These are phyloP conservation scores for Pseudochirops cupreus DNA, from an alignment of 2,797 vertebrate genomes.

Conservation along the genomic window DNA sequence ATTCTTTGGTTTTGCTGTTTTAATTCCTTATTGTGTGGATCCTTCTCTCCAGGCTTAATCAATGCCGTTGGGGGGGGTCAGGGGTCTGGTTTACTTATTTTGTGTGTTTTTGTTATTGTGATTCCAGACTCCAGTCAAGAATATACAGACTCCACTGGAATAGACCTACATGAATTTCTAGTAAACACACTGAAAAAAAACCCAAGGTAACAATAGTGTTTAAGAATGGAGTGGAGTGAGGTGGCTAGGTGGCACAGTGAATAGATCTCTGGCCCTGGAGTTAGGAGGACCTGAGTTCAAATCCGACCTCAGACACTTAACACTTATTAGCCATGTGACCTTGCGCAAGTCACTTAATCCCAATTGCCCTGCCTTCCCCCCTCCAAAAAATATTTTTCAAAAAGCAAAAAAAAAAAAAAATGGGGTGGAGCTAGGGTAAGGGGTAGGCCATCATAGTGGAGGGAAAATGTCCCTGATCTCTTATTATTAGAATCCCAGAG, in stretches of 20 bases:
- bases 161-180: slow-evolving; percentile 99
- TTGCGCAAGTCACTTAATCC: too few relatives aligned
- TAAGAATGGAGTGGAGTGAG: slow-evolving; percentile 2
- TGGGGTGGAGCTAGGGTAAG: neutral
- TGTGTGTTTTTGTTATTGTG: slow-evolving; percentile 73
- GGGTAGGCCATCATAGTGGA: neutral
- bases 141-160: slow-evolving; percentile 99
- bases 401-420: too few relatives aligned
- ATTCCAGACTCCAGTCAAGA: slow-evolving; percentile 98
- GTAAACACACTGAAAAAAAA: slow-evolving; percentile 99
- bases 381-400: too few relatives aligned
- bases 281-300: too few relatives aligned
- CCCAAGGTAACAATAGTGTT: slow-evolving; percentile 92
- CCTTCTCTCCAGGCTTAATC: slow-evolving; percentile 42
- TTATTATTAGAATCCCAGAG: slow-evolving; percentile 54
- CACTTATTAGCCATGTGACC: too few relatives aligned
- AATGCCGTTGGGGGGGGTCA: slow-evolving; percentile 57
- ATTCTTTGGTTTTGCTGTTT: slow-evolving; percentile 41
- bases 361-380: too few relatives aligned
- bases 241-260: too few relatives aligned
- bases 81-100: slow-evolving; percentile 66
- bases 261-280: too few relatives aligned
- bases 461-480: slow-evolving; percentile 38
- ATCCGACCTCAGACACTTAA: too few relatives aligned
- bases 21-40: slow-evolving; percentile 37